Evolutionary conservation across 2,797 vertebrate species (phyloP).

Genomic region (Sparidentex hasta): DNA sequence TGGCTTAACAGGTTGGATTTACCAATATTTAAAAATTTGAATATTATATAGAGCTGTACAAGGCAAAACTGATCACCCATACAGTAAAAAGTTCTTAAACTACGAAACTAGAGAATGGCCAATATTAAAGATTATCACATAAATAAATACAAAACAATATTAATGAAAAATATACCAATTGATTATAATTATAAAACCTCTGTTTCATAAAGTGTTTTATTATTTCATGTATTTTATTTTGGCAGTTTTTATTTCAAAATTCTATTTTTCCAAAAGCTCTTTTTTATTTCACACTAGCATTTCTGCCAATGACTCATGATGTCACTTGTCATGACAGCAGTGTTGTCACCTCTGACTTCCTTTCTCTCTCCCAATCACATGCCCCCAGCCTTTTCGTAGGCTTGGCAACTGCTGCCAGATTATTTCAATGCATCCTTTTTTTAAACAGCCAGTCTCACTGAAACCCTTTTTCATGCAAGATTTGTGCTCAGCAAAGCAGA

Average conservation of each 20-base stretch:
- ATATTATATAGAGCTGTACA: background rate
- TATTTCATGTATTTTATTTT: background rate
- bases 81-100: background rate
- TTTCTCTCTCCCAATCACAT: background rate
- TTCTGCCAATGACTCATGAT: constrained; percentile 1
- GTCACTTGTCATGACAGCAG: constrained; percentile 17
- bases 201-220: background rate
- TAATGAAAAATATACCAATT: background rate
- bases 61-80: background rate
- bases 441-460: background rate
- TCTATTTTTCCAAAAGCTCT: background rate
- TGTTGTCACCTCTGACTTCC: background rate
- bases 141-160: background rate
- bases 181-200: background rate
- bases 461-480: background rate
- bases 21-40: background rate
- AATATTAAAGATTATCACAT: background rate
- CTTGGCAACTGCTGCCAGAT: background rate
- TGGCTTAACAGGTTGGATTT: constrained; percentile 95
- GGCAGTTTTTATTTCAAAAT: background rate
- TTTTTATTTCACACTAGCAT: background rate
- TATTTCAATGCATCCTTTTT: background rate
- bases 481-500: background rate
- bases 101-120: background rate
- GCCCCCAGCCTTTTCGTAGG: background rate